Base-by-base conservation (phyloP, 2,888 invertebrate species). In the Andrena bucephala region DNA sequence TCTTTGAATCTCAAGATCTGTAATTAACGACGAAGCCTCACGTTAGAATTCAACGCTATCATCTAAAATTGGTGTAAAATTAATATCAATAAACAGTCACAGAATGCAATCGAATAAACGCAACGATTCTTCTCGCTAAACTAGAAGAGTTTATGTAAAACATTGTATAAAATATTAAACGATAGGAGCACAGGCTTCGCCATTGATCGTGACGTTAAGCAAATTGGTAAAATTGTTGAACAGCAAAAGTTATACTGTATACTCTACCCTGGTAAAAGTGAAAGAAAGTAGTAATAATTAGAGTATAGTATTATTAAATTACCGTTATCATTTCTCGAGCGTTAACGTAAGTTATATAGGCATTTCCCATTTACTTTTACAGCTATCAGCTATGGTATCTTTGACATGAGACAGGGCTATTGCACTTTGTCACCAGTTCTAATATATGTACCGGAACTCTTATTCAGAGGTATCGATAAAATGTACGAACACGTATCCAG, bases 1-100 rank as follows among this genome's bases (percentile, higher is more conserved):
- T 88, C 89, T 90, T 90, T 84, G 84, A 84, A 77, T 89, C 89
- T 89, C 83, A 85, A 79, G 78, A 83, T 85, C 63, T 77, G 77
- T 77, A 77, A 73, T 83, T 74, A 75, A 88, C 75, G 85, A 81
- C 83, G 85, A 82, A 89, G 84, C 80, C 80, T 81, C 66, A 24
- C 62, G 33, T 79, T 68, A 63, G 62, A 79, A 73, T 74, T 74
- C 48, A 68, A 59, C 33, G 54, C 54, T 78, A 78, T n/a, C 24
- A 42, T 59, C 33, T 78, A 62, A 54, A 54, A 66, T 71, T 66
- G 52, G 71, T 77, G 68, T 59, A 75, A 59, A 72, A 59, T 62
- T 66, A 73, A 63, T 69, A 73, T 69, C 42, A 68, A 59, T 75
- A 68, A 79, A 79, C 68, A 73, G 42, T 66, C 48, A 65, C 20